These are phyloP conservation scores for Barbus barbus DNA, from an alignment of 2,113 vertebrate genomes.

Conservation along the genomic window DNA sequence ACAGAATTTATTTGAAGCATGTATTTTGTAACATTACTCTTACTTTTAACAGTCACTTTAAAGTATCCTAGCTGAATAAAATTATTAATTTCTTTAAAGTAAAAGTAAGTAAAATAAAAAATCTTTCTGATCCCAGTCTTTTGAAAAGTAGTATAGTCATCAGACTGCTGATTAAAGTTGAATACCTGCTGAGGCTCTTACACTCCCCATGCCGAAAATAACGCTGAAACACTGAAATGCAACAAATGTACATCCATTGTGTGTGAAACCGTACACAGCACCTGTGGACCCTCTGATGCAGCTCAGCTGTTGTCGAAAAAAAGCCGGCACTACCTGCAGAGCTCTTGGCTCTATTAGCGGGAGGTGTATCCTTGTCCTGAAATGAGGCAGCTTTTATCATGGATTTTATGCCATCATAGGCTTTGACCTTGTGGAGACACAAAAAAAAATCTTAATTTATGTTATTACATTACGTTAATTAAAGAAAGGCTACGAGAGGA, in stretches of 20 bases:
- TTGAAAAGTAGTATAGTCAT: no score
- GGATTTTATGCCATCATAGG: neutral
- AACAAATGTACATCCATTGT: neutral
- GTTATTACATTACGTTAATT: neutral
- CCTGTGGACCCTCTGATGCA: neutral
- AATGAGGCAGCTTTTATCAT: neutral
- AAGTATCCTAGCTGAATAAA: neutral
- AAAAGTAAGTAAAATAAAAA: neutral
- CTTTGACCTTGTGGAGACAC: neutral
- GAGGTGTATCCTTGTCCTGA: neutral
- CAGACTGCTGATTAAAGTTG: neutral
- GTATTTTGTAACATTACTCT: neutral
- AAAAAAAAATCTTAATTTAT: neutral
- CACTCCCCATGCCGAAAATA: neutral
- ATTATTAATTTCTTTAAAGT: neutral
- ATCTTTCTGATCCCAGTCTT: neutral
- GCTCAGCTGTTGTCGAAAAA: neutral
- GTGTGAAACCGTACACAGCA: neutral
- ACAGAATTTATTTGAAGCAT: neutral
- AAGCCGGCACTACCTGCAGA: neutral
- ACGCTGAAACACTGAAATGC: neutral
- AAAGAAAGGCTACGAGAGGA: neutral
- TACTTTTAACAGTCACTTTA: neutral
- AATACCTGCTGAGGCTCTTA: neutral
- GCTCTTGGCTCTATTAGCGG: neutral